phyloP scores from a whole-genome alignment of 2,888 invertebrate genomes.

The Pyrrhosoma nymphula region DNA sequence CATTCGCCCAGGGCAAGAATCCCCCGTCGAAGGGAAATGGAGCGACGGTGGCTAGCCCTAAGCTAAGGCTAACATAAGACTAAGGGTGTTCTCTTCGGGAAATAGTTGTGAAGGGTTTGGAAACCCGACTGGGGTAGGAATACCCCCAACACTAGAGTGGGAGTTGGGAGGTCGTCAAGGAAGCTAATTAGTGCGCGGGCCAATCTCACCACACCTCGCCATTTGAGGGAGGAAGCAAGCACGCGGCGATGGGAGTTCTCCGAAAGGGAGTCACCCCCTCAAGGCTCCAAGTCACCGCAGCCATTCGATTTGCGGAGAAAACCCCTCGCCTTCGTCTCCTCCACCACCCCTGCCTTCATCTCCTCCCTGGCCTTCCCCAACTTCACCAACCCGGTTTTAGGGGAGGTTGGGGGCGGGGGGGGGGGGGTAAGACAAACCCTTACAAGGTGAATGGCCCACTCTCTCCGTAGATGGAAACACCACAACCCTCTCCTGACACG shows the following conservation, averaged over 20 bases:
- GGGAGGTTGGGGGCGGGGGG: too few species aligned
- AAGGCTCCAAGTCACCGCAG: slow-evolving; percentile 32
- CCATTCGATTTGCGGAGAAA: not conserved
- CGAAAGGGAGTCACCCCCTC: not conserved
- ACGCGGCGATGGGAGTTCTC: slow-evolving; percentile 1
- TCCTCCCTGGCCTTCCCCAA: too few species aligned
- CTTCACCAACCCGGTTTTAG: too few species aligned
- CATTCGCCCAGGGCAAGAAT: not conserved
- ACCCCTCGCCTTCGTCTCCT: not conserved
- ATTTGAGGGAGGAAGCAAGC: not conserved
- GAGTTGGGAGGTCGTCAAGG: not conserved
- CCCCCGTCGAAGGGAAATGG: not conserved
- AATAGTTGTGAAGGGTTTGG: too few species aligned
- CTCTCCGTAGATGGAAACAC: not conserved
- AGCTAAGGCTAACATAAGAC: too few species aligned
- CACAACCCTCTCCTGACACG: not conserved
- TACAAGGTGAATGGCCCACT: not conserved
- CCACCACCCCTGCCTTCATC: too few species aligned
- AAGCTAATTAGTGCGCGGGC: slow-evolving; percentile 38
- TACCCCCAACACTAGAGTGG: not conserved
- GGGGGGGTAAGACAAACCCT: too few species aligned
- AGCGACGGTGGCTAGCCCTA: not conserved
- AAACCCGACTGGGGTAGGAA: too few species aligned
- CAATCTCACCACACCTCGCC: slow-evolving; percentile 32
- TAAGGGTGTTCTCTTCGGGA: too few species aligned